Percentiles rank a stretch among this genome's conserved stretches.
phyloP scores from a whole-genome alignment of 2,888 invertebrate species.

The Abrostola triplasia region DNA sequence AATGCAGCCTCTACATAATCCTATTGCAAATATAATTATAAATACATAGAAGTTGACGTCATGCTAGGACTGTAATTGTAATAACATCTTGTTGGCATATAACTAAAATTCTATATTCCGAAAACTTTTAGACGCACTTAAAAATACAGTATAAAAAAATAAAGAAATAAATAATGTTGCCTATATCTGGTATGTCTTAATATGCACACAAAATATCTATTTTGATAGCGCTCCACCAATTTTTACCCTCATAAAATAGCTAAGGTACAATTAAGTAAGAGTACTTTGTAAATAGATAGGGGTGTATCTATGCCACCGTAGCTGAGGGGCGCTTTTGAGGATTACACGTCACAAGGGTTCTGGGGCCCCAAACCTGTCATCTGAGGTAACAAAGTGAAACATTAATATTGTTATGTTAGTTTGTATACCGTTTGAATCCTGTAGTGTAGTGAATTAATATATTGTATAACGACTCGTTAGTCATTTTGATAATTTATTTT shows the following conservation, averaged over 20 bases:
- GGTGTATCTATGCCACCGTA: constrained; percentile 13
- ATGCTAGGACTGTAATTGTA: too few species aligned
- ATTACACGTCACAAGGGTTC: constrained; percentile 25
- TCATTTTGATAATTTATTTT: neutral
- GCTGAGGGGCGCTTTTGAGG: constrained; percentile 12
- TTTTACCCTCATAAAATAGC: neutral
- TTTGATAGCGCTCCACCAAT: neutral
- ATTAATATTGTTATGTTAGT: constrained; percentile 16
- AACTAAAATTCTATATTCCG: too few species aligned
- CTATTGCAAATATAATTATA: too few species aligned
- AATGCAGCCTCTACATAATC: too few species aligned
- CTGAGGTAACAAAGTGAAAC: constrained; percentile 29
- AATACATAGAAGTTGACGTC: too few species aligned
- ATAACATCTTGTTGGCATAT: too few species aligned
- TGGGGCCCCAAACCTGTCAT: constrained; percentile 35
- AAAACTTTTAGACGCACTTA: too few species aligned
- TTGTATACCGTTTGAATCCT: neutral
- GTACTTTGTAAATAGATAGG: constrained; percentile 32
- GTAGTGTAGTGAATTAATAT: neutral
- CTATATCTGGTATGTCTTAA: too few species aligned
- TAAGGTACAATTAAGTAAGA: constrained; percentile 13
- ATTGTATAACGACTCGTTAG: neutral
- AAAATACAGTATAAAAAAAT: too few species aligned
- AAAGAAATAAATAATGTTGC: too few species aligned
- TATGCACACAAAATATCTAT: neutral